phyloP scores from a whole-genome alignment of 2,888 invertebrate species.

The Dusona sp. region DNA sequence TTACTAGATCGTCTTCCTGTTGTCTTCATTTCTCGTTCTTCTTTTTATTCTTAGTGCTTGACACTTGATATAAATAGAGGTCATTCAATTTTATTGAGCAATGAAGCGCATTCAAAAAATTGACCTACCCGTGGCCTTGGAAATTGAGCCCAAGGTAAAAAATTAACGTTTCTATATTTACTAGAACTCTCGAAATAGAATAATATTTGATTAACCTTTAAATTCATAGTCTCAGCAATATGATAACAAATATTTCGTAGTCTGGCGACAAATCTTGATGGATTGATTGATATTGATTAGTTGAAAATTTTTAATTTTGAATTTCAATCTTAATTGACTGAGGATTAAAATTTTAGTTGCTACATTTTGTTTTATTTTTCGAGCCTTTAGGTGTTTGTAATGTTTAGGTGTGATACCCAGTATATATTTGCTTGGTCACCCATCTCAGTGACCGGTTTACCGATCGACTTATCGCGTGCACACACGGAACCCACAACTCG shows the following conservation, averaged over 20 bases:
- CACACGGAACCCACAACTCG: slow-evolving; percentile 15
- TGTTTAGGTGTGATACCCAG: background rate
- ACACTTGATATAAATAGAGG: slow-evolving; percentile 47
- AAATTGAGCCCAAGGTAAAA: background rate
- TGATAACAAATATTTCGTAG: background rate
- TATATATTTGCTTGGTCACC: slow-evolving; percentile 22
- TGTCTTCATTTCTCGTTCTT: background rate
- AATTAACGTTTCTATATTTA: background rate
- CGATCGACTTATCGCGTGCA: slow-evolving; percentile 66
- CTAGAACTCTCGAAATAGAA: background rate
- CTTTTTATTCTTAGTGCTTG: slow-evolving; percentile 7
- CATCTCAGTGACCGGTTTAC: slow-evolving; percentile 66
- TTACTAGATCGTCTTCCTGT: slow-evolving; percentile 5
- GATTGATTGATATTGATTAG: background rate
- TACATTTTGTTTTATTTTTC: background rate
- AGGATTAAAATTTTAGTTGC: background rate
- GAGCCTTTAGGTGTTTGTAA: background rate
- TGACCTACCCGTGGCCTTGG: background rate
- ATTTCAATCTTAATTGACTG: background rate
- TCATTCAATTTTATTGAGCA: slow-evolving; percentile 37
- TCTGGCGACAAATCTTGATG: background rate
- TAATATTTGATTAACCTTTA: background rate
- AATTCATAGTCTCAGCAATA: background rate
- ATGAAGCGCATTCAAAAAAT: background rate
- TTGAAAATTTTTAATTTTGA: too few species aligned